These are phyloP conservation scores for Poeciliopsis paucimaculata DNA, from an alignment of 2,797 vertebrate genomes.

Conservation along the genomic window DNA sequence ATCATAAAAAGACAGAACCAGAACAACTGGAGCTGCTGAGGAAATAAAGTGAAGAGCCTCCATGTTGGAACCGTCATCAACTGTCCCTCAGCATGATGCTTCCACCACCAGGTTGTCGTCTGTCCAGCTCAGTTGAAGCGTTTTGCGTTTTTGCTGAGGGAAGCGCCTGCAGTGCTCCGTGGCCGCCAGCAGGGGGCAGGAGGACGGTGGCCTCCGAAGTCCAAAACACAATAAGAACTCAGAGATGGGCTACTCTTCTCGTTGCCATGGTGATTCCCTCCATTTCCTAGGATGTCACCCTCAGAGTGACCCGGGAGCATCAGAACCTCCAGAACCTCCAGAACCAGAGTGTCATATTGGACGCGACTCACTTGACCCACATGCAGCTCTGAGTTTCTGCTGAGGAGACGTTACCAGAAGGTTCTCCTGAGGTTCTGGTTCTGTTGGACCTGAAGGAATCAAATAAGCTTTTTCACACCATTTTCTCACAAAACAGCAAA, in stretches of 20 bases:
- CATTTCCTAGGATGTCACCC: too few species aligned
- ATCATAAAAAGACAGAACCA: too few species aligned
- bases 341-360: too few species aligned
- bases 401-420: not conserved
- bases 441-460: not conserved
- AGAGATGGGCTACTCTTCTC: not conserved
- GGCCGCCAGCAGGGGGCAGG: not conserved
- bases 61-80: not conserved
- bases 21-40: too few species aligned
- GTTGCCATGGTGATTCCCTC: not conserved
- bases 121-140: too few species aligned
- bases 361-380: too few species aligned
- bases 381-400: not conserved
- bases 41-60: too few species aligned
- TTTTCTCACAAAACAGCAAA: not conserved
- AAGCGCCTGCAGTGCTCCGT: not conserved
- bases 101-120: not conserved
- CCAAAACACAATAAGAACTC: not conserved
- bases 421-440: not conserved
- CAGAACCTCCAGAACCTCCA: not conserved
- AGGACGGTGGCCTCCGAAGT: not conserved
- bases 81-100: not conserved
- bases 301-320: too few species aligned
- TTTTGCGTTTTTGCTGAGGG: too few species aligned
- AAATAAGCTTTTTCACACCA: not conserved